A percentile compares a stretch with the other conserved stretches of the same genome.
These are phyloP conservation scores for Bergia puertoricense DNA, from an alignment of 92 coral and sea anemone genomes.

Conservation along the genomic window DNA sequence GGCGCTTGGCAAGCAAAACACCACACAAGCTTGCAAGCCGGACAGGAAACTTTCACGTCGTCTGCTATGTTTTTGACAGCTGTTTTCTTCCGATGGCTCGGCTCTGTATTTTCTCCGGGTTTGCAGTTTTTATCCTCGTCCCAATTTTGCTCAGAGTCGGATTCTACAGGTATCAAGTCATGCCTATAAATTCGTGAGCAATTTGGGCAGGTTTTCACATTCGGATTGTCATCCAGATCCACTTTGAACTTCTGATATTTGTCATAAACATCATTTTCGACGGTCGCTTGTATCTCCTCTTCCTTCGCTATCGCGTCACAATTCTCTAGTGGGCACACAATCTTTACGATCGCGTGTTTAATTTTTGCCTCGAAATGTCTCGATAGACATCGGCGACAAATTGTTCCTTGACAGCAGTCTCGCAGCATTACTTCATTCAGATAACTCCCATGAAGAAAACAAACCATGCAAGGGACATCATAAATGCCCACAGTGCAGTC, in stretches of 20 bases:
- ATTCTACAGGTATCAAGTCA: background rate
- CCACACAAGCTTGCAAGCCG: conserved; percentile 81
- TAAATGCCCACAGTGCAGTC: conserved; percentile 54
- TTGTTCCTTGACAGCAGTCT: conserved; percentile 70
- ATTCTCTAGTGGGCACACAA: conserved; percentile 79
- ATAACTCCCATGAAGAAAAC: conserved; percentile 67
- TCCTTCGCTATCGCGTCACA: conserved; percentile 69
- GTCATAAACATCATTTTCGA: conserved; percentile 53
- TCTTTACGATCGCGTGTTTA: conserved; percentile 71
- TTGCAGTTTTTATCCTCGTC: background rate
- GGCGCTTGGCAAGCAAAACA: conserved; percentile 89
- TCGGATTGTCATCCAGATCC: conserved; percentile 78
- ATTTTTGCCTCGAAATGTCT: conserved; percentile 76
- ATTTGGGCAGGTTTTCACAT: conserved; percentile 84
- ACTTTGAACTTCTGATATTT: conserved; percentile 71
- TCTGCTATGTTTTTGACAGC: conserved; percentile 30
- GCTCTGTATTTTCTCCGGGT: background rate
- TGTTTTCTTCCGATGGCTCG: conserved; percentile 29
- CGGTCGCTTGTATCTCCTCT: conserved; percentile 59
- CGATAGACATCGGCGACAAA: conserved; percentile 68
- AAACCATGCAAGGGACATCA: conserved; percentile 72
- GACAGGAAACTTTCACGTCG: conserved; percentile 71
- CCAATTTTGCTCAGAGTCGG: background rate
- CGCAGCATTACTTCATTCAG: conserved; percentile 64
- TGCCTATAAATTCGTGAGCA: conserved; percentile 76